Evolutionary conservation across 2,888 invertebrate genomes (phyloP).

Genomic region (Emesis furor): DNA sequence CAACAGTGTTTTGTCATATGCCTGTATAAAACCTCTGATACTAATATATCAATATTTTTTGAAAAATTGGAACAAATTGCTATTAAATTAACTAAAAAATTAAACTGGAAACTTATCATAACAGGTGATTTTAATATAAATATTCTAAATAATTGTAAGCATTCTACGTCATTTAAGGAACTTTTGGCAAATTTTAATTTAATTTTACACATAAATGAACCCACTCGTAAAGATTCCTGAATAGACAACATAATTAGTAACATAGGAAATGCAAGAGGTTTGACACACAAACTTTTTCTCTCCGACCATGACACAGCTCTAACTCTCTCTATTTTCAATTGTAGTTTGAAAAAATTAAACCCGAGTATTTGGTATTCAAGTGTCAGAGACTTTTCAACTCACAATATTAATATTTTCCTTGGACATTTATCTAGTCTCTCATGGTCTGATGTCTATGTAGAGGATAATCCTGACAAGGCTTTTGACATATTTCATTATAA

Average conservation of each 20-base stretch:
- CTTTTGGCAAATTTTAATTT: background rate
- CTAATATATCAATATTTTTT: too few species aligned
- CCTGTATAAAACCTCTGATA: too few species aligned
- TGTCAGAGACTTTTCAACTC: background rate
- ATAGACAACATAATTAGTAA: conserved; percentile 1
- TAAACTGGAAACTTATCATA: background rate
- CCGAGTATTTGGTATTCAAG: background rate
- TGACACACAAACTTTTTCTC: conserved; percentile 5
- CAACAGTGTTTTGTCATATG: too few species aligned
- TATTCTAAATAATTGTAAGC: background rate
- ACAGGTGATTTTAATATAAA: background rate
- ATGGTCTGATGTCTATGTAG: background rate
- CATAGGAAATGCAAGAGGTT: background rate
- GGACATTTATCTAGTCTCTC: background rate
- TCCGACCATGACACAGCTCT: background rate
- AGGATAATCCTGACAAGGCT: background rate
- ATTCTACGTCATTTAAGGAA: background rate
- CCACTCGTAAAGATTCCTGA: background rate
- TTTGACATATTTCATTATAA: background rate
- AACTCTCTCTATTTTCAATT: background rate
- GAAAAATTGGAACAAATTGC: background rate
- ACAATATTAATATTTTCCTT: background rate
- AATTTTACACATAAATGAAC: background rate
- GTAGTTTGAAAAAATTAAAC: too few species aligned
- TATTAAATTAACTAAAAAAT: too few species aligned